Evolutionary conservation across 2,888 invertebrate species (phyloP).

Genomic region (Notodonta ziczac): DNA sequence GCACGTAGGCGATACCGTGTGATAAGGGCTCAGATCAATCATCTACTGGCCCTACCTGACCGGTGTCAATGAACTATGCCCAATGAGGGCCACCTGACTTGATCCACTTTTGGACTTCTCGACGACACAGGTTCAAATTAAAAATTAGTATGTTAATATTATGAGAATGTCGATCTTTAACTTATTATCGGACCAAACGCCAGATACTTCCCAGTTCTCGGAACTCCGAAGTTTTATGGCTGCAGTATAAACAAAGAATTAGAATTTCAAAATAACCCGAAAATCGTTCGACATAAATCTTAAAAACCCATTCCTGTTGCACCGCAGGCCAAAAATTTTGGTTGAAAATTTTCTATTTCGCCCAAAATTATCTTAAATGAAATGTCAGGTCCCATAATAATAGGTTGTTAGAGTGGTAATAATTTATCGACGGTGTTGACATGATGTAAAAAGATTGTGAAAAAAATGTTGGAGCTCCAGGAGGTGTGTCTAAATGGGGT

Average conservation of each 20-base stretch:
- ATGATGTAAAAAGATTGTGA: conserved; percentile 64
- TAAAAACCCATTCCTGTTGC: conserved; percentile 65
- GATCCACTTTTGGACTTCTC: conserved; percentile 63
- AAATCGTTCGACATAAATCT: conserved; percentile 68
- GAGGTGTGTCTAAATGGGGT: conserved; percentile 77
- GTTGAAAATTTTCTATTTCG: conserved; percentile 74
- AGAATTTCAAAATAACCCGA: conserved; percentile 59
- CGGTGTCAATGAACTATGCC: conserved; percentile 73
- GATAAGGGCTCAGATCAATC: conserved; percentile 83
- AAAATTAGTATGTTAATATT: conserved; percentile 58
- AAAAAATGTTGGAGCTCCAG: conserved; percentile 67
- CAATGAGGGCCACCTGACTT: conserved; percentile 70
- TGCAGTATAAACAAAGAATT: conserved; percentile 49
- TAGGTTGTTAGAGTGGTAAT: conserved; percentile 76
- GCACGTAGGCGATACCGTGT: conserved; percentile 78
- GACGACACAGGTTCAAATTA: conserved; percentile 54
- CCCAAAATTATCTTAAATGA: conserved; percentile 72
- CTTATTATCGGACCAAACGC: conserved; percentile 36
- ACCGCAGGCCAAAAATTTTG: conserved; percentile 72
- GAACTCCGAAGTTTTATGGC: conserved; percentile 42
- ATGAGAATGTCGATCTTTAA: conserved; percentile 31
- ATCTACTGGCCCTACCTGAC: conserved; percentile 78
- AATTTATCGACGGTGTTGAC: conserved; percentile 81
- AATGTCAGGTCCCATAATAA: conserved; percentile 79
- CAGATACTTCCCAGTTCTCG: conserved; percentile 35